Evolutionary conservation across 2,797 vertebrate genomes (phyloP), one percentile per base, ranked within the genome.

Genomic region (Pangasius larnaudii): DNA sequence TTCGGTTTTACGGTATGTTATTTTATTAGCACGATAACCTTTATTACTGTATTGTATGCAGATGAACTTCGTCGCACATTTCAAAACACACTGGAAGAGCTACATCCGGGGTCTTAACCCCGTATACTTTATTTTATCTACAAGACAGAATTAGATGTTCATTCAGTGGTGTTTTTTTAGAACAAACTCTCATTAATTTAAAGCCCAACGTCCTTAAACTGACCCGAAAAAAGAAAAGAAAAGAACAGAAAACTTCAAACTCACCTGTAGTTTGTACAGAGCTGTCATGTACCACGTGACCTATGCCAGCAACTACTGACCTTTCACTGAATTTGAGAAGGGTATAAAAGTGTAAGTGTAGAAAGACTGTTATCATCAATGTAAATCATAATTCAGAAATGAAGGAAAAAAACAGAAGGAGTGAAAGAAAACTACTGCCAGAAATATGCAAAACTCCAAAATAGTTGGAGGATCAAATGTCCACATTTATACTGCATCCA

Each of bases 281-380:
- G 30, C 2, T 46, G 58, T 61, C 36, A 63, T 18, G 16, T 53
- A 84, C 65, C 82, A 84, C 82, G 83, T 85, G 83, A 72, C 33
- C 24, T 33, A 16, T 14, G 27, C 61, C 30, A 27, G 11, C 8
- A 27, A 61, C 5, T n/a, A 16, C 6, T 39, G 56, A 22, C 56
- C 16, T 30, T 22, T 36, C 13, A 33, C 51, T 36, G 51, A 53
- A 19, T 49, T 49, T 78, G 49, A 56, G 46, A 81, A 81, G 18
- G 30, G 0, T 58, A 6, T 78, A 1, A n/a, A 27, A 13, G 19
- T 75, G 9, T 75, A 39, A 19, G 16, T 53, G 51, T 14, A n/a
- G 42, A 53, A 56, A 80, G 78, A 39, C 27, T 78, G 5, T 33
- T 9, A 19, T 22, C 8, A 33, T 33, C 3, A 27, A 42, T 75